Conservation (phyloP, 2,888 invertebrate genomes). For the Drosophila pseudotalamancana region DNA sequence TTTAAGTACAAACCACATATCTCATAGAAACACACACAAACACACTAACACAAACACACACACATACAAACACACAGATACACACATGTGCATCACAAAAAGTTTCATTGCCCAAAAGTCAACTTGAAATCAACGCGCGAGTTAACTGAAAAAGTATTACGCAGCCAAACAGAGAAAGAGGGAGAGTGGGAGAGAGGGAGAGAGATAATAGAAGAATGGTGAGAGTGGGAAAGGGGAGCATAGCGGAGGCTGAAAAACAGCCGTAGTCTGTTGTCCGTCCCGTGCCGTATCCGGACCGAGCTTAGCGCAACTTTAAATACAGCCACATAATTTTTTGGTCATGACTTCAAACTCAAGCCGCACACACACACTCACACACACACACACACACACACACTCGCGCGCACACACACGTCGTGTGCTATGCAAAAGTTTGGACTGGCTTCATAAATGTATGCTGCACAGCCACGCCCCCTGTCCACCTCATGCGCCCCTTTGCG, state of each 20-base stretch:
- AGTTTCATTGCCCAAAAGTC: slow-evolving; percentile 61
- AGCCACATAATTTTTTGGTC: slow-evolving; percentile 77
- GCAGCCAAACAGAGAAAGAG: slow-evolving; percentile 29
- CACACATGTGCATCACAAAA: slow-evolving; percentile 21
- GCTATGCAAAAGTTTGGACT: slow-evolving; percentile 66
- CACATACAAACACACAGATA: not conserved
- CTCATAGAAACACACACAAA: slow-evolving; percentile 25
- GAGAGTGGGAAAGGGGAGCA: not conserved
- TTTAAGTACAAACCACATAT: slow-evolving; percentile 51
- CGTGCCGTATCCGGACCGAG: slow-evolving; percentile 37
- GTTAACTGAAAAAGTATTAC: slow-evolving; percentile 78
- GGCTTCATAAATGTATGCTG: slow-evolving; percentile 67
- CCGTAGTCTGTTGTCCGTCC: slow-evolving; percentile 32
- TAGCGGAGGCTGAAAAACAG: not conserved
- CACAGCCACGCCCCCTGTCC: not conserved
- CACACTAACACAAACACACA: slow-evolving; percentile 11
- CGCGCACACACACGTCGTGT: not conserved
- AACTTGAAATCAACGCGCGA: slow-evolving; percentile 69
- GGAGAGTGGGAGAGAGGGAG: not conserved
- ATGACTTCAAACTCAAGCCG: slow-evolving; percentile 59
- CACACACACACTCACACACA: slow-evolving; percentile 17
- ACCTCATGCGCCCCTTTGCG: not conserved
- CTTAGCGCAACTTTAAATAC: slow-evolving; percentile 72
- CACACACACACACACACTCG: slow-evolving; percentile 5
- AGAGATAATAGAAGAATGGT: too few relatives aligned